Percentiles rank a stretch among this genome's conserved stretches.
phyloP scores from a whole-genome alignment of 2,113 vertebrate species.

The Charadrius vociferus region DNA sequence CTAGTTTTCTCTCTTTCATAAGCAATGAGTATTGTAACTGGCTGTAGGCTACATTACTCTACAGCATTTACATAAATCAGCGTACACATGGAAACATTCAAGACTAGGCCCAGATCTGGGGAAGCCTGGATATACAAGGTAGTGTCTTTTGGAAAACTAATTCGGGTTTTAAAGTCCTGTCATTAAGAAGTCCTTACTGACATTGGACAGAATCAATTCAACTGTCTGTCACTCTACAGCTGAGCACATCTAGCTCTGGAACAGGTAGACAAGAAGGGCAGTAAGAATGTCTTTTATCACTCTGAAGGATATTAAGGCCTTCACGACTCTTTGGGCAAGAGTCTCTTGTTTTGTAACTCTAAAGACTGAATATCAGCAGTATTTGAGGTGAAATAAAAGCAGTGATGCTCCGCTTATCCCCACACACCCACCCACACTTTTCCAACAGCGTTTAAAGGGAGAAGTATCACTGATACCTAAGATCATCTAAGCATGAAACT shows the following conservation, averaged over 20 bases:
- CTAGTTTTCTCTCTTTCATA: not conserved
- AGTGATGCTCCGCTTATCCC: rapidly evolving
- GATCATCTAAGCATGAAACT: rapidly evolving
- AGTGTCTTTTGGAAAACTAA: not conserved
- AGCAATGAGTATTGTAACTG: rapidly evolving
- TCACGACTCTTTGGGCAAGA: not conserved
- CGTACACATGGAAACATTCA: not conserved
- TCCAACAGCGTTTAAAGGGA: not conserved
- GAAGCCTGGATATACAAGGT: not conserved
- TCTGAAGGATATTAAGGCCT: not conserved
- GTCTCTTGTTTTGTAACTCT: not conserved
- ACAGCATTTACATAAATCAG: not conserved
- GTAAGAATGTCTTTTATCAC: not conserved
- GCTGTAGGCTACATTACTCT: not conserved
- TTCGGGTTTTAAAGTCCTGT: not conserved
- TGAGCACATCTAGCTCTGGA: not conserved
- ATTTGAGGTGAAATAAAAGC: not conserved
- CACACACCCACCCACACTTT: rapidly evolving
- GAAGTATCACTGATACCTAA: not conserved
- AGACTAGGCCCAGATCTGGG: not conserved
- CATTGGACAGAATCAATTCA: not conserved
- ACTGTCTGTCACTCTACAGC: not conserved
- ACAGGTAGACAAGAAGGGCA: not conserved
- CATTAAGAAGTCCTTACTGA: not conserved
- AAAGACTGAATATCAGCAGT: not conserved